Evolutionary conservation across 92 coral and sea anemone species (phyloP).

Genomic region (Porites cylindrica): DNA sequence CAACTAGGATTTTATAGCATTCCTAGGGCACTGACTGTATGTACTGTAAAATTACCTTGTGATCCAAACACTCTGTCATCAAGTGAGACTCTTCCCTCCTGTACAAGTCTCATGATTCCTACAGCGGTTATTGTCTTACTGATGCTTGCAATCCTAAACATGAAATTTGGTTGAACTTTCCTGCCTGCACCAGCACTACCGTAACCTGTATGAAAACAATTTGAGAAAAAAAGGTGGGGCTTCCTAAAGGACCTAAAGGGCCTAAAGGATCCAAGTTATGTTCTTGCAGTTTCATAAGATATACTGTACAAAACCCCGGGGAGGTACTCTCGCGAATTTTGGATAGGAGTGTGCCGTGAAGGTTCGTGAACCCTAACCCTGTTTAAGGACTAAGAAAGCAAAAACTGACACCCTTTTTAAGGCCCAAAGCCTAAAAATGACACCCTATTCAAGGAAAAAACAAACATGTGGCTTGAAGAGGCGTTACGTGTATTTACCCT

Average conservation of each 20-base stretch:
- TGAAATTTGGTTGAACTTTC: conserved; percentile 28
- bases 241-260: too few relatives aligned
- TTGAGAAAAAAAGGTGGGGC: neutral
- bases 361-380: too few relatives aligned
- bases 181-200: conserved; percentile 57
- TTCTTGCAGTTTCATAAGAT: neutral
- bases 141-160: conserved; percentile 56
- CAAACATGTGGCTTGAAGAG: too few relatives aligned
- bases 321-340: too few relatives aligned
- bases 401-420: too few relatives aligned
- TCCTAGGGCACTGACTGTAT: neutral
- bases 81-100: conserved; percentile 44
- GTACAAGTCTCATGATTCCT: conserved; percentile 42
- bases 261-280: neutral
- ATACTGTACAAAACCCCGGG: too few relatives aligned
- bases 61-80: conserved; percentile 56
- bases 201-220: conserved; percentile 18
- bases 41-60: neutral
- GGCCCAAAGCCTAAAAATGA: too few relatives aligned
- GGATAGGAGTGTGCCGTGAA: too few relatives aligned
- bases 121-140: conserved; percentile 54
- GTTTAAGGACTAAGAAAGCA: too few relatives aligned
- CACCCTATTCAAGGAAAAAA: too few relatives aligned
- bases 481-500: too few relatives aligned
- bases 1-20: too few relatives aligned